Base-by-base conservation (phyloP, 2,113 vertebrate genomes). In the Anthoscopus minutus region DNA sequence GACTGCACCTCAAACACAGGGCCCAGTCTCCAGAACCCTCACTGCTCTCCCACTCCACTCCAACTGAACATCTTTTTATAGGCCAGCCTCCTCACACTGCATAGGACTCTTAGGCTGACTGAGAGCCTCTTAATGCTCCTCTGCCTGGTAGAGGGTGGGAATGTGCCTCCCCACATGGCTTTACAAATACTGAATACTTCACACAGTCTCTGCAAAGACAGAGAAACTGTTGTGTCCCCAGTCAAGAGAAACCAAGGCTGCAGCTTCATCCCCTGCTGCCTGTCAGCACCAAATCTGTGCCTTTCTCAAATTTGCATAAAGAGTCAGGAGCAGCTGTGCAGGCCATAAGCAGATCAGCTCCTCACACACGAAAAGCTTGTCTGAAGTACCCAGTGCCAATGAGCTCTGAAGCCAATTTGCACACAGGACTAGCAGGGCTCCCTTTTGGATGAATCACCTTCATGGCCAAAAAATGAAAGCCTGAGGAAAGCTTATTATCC, bases 381-480 rank as follows among this genome's bases (percentile, higher is more conserved):
- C 86, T 78, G 72, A 91, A 82, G 58, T 37, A 35, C 42, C 83
- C 64, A 77, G 37, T 3, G 2, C 50, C 38, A 1, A 2, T 20
- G 27, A 93, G 64, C 67, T 92, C 83, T 57, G 86, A 91, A 88
- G 83, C 76, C 1, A 42, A 96, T 89, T 93, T 91, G 81, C 93
- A 88, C 61, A 40, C 35, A 64, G 40, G 30, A 67, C 38, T n/a
- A 81, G 57, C 48, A 86, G 58, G 42, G 58, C 53, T 96, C 54
- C 57, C 28, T 76, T 80, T 57, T 50, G 81, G 78, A 79, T 53
- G 62, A 89, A 87, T 74, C 62, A 92, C 71, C 85, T 86, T 53
- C 83, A 81, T 73, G 71, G 78, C 33, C 85, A 89, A 92, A 89
- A 96, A 92, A 72, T n/a, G 88, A 95, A 95, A 95, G 81, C 70